Conservation (phyloP, 2,113 vertebrate genomes). For the Sylvietta virens region DNA sequence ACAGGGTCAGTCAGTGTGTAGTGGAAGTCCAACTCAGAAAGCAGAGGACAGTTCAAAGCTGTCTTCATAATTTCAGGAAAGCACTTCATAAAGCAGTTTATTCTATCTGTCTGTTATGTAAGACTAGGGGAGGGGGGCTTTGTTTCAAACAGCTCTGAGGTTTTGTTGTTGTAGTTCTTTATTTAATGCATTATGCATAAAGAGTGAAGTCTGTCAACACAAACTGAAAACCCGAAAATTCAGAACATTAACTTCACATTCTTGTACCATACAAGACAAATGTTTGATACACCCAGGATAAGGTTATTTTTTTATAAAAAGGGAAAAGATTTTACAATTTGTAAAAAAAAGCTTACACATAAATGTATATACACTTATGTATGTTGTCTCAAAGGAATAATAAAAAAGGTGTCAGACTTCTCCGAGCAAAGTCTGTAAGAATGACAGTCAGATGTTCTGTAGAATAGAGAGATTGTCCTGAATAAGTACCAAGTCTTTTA, state of each 20-base stretch:
- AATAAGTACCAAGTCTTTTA: neutral
- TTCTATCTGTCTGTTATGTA: neutral
- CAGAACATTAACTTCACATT: neutral
- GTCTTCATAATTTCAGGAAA: neutral
- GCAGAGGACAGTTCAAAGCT: neutral
- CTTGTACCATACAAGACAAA: neutral
- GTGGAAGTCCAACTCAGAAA: neutral
- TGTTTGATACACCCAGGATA: neutral
- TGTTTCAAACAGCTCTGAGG: neutral
- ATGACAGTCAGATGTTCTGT: neutral
- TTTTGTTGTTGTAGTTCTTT: neutral
- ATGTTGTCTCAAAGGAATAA: neutral
- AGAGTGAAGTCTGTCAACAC: neutral
- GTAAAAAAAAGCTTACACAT: neutral
- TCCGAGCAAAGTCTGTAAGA: neutral
- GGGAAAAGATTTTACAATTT: neutral
- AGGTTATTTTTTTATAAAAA: neutral
- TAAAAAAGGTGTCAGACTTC: neutral
- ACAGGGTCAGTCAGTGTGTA: neutral
- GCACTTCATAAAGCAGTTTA: neutral
- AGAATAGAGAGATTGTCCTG: neutral
- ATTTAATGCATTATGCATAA: neutral
- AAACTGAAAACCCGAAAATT: neutral
- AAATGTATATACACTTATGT: neutral
- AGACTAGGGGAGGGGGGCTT: accelerated